phyloP scores from a whole-genome alignment of 2,797 vertebrate genomes.

The Rhodeus uyekii region DNA sequence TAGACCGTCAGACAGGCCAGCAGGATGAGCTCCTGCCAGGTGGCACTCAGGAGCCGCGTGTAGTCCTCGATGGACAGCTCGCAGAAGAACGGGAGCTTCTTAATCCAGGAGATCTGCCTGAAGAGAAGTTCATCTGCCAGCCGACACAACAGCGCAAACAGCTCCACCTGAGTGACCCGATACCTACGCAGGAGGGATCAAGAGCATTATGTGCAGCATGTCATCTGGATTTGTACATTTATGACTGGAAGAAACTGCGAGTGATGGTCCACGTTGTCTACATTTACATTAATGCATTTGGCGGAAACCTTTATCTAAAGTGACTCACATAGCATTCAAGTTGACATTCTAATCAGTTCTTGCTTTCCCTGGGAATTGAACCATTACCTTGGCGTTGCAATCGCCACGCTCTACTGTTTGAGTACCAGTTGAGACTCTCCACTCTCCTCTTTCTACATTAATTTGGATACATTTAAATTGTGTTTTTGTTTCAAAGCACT shows the following conservation, averaged over 20 bases:
- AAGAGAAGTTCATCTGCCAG: conserved; percentile 97
- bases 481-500: not conserved
- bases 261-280: not conserved
- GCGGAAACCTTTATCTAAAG: too few relatives aligned
- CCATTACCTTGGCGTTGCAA: too few relatives aligned
- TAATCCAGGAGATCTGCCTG: conserved; percentile 98
- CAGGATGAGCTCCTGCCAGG: conserved; percentile 97
- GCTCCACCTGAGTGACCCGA: conserved; percentile 95
- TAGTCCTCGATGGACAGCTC: conserved; percentile 99
- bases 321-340: too few relatives aligned
- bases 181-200: conserved; percentile 72
- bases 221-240: not conserved
- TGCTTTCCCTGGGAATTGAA: too few relatives aligned
- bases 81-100: conserved; percentile 98
- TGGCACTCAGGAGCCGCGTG: conserved; percentile 95
- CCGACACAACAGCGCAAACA: conserved; percentile 95
- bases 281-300: too few relatives aligned
- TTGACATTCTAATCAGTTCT: too few relatives aligned
- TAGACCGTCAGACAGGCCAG: conserved; percentile 97
- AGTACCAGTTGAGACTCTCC: too few relatives aligned
- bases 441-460: too few relatives aligned
- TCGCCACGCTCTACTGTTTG: too few relatives aligned
- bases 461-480: not conserved
- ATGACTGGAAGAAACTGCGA: not conserved
- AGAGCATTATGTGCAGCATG: not conserved